Evolutionary conservation across 2,113 vertebrate genomes (phyloP).

Genomic region (Syngnathoides biaculeatus): DNA sequence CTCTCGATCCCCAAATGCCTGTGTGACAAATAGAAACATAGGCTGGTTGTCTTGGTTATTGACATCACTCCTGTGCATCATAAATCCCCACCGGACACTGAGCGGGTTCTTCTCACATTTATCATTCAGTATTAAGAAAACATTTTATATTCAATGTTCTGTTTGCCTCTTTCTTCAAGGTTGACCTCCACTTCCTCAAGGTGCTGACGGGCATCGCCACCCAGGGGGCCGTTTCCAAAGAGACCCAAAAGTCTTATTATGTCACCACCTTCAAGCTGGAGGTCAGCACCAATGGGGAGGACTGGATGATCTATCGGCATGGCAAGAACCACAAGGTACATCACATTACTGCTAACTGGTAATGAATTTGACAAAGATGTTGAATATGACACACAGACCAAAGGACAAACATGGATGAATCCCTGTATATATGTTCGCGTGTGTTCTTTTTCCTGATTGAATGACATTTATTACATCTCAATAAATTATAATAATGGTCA

Average conservation of each 20-base stretch:
- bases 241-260: conserved; percentile 90
- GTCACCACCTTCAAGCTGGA: conserved; percentile 95
- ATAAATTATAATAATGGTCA: too few relatives aligned
- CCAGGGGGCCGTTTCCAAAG: conserved; percentile 91
- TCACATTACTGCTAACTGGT: not conserved
- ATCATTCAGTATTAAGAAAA: not conserved
- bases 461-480: too few relatives aligned
- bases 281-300: conserved; percentile 96
- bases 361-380: too few relatives aligned
- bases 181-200: conserved; percentile 95
- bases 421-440: too few relatives aligned
- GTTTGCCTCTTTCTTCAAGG: conserved; percentile 67
- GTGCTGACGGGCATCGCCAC: conserved; percentile 92
- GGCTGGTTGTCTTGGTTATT: conserved; percentile 34
- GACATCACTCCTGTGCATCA: conserved; percentile 20
- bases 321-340: conserved; percentile 96
- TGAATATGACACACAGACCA: too few relatives aligned
- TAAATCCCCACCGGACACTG: conserved; percentile 10
- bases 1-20: conserved; percentile 33
- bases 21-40: conserved; percentile 40
- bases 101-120: not conserved
- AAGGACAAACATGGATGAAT: too few relatives aligned
- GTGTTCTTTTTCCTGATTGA: too few relatives aligned
- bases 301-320: conserved; percentile 97
- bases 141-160: not conserved